Evolutionary conservation across 2,888 invertebrate species (phyloP), one percentile per base, ranked within the genome.

Genomic region (Keiferia lycopersicella): DNA sequence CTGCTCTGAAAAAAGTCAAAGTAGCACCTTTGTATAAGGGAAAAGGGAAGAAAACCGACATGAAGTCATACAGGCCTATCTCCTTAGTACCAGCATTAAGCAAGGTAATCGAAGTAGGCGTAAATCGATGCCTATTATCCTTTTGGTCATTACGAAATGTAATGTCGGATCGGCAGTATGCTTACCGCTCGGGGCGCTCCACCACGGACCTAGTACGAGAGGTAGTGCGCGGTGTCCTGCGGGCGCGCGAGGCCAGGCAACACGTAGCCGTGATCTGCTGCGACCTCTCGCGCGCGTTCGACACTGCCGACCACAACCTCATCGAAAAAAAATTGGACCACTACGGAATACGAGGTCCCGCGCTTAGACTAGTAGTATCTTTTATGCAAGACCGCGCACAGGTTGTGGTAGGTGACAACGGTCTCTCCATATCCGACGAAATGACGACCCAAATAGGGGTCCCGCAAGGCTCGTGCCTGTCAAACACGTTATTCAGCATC

Each of bases 211-310:
- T 26, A 6, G 26, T 26, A 6, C 26, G 26, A 26, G 26, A 62
- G 39, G 62, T 53, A 39, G 53, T 53, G 39, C 38, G 53, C 39
- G 20, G 62, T 16, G 62, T 62, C 53, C 22, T 62, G 53, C 16
- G 18, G 0, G 53, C 62, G 38, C 62, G 61, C 11, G 61, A 61
- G 50, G 61, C 30, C 2, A 30, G 4, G 10, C 50, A 30, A 2
- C 61, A 61, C 50, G 61, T 61, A 10, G 61, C 61, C 16, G 2
- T 50, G 1, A 1, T 61, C 6, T 61, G 61, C 34, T 61, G 61
- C 50, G 50, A 61, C 61, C 30, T 50, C 2, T 26, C 61, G 50
- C 61, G 64, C 60, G 64, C 64, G n/a, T 64, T 64, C 30, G 64
- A 64, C 30, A 64, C 64, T 20, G 64, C 64, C 22, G 38, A 64